These are phyloP conservation scores for Oikopleura albicans DNA, from an alignment of 23 tunicate genomes.

Conservation along the genomic window DNA sequence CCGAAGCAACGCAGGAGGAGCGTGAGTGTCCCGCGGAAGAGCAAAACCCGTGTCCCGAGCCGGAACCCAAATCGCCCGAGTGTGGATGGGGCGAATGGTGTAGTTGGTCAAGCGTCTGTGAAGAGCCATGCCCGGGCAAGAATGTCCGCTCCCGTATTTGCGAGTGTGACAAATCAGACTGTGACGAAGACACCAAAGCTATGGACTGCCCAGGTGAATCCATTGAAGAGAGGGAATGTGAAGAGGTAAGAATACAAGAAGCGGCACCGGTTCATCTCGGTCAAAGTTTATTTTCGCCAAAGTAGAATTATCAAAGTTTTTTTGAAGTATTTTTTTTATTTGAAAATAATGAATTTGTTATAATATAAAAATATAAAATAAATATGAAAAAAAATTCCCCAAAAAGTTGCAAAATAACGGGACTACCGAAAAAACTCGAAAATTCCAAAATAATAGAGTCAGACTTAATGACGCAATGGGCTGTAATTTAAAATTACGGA, in stretches of 20 bases:
- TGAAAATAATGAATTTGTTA: too few species aligned
- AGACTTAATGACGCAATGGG: too few species aligned
- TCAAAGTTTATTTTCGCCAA: too few species aligned
- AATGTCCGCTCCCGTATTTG: not conserved
- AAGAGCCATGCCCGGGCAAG: not conserved
- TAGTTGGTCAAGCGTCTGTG: not conserved
- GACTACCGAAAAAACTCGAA: too few species aligned
- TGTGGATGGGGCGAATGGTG: slow-evolving; percentile 3
- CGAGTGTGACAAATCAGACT: not conserved
- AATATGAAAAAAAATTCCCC: too few species aligned
- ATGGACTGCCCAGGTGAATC: not conserved
- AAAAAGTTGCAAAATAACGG: too few species aligned
- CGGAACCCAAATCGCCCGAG: not conserved
- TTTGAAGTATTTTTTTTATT: too few species aligned
- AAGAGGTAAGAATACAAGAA: not conserved
- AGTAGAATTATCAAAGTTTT: too few species aligned
- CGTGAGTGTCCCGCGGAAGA: not conserved
- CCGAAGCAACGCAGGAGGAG: not conserved
- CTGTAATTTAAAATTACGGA: too few species aligned
- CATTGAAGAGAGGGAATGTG: not conserved
- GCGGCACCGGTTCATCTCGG: too few species aligned
- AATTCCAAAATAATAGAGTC: too few species aligned
- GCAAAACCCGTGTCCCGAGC: not conserved
- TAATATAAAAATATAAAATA: too few species aligned
- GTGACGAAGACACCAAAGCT: not conserved